Evolutionary conservation across 2,888 invertebrate genomes (phyloP).

Genomic region (Adineta ricciae): DNA sequence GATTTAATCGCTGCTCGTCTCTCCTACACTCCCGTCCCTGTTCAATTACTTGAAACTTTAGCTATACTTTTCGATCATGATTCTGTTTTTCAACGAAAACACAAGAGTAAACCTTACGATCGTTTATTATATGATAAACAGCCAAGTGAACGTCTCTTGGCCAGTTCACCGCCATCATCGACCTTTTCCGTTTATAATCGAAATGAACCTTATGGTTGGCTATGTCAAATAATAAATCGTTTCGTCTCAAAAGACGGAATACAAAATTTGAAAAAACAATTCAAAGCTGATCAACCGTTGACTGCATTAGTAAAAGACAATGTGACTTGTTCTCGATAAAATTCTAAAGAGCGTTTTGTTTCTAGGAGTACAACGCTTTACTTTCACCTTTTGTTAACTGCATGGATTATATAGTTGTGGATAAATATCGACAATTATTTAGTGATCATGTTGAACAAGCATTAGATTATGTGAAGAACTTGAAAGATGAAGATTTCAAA

Average conservation of each 20-base stretch:
- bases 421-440: slow-evolving; percentile 45
- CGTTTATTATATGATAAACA: slow-evolving; percentile 22
- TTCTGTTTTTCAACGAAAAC: slow-evolving; percentile 48
- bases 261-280: slow-evolving; percentile 42
- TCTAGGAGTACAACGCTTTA: slow-evolving; percentile 48
- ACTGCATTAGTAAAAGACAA: slow-evolving; percentile 45
- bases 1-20: slow-evolving; percentile 50
- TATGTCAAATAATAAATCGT: slow-evolving; percentile 51
- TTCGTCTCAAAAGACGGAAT: slow-evolving; percentile 52
- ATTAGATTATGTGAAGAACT: slow-evolving; percentile 46
- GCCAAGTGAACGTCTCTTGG: slow-evolving; percentile 32
- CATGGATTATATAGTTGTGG: slow-evolving; percentile 47
- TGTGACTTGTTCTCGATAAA: slow-evolving; percentile 19
- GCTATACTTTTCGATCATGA: slow-evolving; percentile 50
- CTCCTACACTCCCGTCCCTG: slow-evolving; percentile 47
- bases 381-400: slow-evolving; percentile 50
- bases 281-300: slow-evolving; percentile 43
- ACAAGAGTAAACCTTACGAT: slow-evolving; percentile 16
- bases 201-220: slow-evolving; percentile 50
- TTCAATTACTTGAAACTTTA: slow-evolving; percentile 46
- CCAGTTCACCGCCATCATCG: slow-evolving; percentile 34
- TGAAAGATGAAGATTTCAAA: slow-evolving; percentile 51
- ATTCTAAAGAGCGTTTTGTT: background rate
- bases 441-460: slow-evolving; percentile 48
- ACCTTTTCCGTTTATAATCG: slow-evolving; percentile 26